Base-by-base conservation (phyloP, 1,140 invertebrate genomes). In the Belonocnema kinseyi region DNA sequence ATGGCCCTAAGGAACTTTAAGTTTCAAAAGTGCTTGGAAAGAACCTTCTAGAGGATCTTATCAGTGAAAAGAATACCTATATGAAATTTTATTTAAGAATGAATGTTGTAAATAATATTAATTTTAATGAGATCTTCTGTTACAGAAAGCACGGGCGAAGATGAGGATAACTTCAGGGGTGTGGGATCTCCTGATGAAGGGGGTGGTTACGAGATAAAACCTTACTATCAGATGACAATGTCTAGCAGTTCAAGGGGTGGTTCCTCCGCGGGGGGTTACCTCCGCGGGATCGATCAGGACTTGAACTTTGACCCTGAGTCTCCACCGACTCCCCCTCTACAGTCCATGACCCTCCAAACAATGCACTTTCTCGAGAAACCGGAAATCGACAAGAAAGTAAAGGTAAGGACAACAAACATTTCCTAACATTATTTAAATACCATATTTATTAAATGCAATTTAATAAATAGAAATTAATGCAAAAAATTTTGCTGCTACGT, bases 341-440 rank as follows among this genome's bases (percentile, higher is more conserved):
- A 61, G 87, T 77, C 66, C 86, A 74, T 72, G 82, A 85, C 78
- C 72, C 86, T 73, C 76, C 85, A 80, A 50, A 72, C 72, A 74
- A 83, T 76, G 56, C 80, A 74, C 83, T 85, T 92, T 14, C 85
- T 92, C 19, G 92, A 93, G 75, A 92, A 92, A 82, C 92, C 92
- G 51, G 88, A 91, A 77, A 88, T 92, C 76, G 92, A 93, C 84
- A 93, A 93, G 75, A 93, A 93, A 88, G 92, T 93, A 50, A 93
- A 93, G 87, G 93, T 93, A 80, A 86, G 88, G 80, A n/a, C 14
- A 21, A 74, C 73, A n/a, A 50, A 1, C 52, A 73, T 66, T 73
- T 50, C 21, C 16, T 6, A 10, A 33, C 14, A 51, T 52, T 1
- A n/a, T 11, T 1, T 1, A 71, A 40, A 33, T 5, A 33, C 26